phyloP scores from a whole-genome alignment of 2,797 vertebrate genomes.

The Uromys caudimaculatus region DNA sequence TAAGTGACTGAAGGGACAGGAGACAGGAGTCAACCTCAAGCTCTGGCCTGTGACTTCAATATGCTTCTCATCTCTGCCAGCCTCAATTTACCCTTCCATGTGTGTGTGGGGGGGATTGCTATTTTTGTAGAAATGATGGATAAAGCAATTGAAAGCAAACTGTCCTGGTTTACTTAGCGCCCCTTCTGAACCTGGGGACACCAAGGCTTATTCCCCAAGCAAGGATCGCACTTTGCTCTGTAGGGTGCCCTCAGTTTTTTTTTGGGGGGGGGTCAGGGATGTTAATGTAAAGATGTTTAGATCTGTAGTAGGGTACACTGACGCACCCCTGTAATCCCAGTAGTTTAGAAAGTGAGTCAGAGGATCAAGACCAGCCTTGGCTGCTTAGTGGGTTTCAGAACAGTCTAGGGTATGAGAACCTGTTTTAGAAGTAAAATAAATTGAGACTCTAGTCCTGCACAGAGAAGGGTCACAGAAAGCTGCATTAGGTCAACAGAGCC shows the following conservation, averaged over 20 bases:
- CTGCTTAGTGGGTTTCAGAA: not conserved
- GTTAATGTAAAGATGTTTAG: not conserved
- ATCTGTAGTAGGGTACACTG: not conserved
- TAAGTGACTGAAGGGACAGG: not conserved
- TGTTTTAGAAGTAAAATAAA: not conserved
- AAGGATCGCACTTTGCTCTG: not conserved
- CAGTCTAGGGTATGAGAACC: not conserved
- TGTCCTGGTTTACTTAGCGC: not conserved
- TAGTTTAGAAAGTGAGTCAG: not conserved
- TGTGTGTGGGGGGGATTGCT: not conserved
- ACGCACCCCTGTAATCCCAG: not conserved
- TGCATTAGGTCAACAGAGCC: too few relatives aligned
- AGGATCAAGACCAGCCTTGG: not conserved
- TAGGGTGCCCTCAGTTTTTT: not conserved
- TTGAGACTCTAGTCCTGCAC: not conserved
- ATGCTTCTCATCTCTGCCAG: not conserved
- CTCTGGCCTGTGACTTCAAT: not conserved
- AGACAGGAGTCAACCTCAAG: not conserved
- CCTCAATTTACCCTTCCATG: not conserved
- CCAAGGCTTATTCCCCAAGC: not conserved
- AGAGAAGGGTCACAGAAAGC: not conserved
- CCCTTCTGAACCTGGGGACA: not conserved
- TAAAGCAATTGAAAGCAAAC: not conserved
- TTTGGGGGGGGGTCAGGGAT: rapidly evolving
- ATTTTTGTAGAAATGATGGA: not conserved